Conservation (phyloP, 2,113 vertebrate genomes). For the Oreochromis niloticus region DNA sequence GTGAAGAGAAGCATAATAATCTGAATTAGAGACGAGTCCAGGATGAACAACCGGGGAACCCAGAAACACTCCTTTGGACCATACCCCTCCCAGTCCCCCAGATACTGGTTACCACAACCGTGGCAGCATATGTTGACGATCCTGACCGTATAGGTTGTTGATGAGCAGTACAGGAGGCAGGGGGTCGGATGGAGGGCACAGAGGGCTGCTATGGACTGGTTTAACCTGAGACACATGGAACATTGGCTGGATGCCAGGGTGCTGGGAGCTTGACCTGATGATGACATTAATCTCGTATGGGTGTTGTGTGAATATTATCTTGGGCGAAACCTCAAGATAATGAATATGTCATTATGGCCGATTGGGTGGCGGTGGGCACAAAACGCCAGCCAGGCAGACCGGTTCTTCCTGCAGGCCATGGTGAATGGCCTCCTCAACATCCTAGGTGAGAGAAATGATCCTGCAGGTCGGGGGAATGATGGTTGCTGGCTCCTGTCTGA, state of each 20-base stretch:
- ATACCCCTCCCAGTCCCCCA: neutral
- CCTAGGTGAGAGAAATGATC: neutral
- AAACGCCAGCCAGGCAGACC: neutral
- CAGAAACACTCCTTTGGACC: neutral
- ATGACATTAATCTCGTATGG: neutral
- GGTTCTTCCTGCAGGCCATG: neutral
- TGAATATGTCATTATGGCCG: neutral
- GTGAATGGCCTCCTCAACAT: neutral
- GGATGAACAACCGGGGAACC: neutral
- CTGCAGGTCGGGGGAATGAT: neutral
- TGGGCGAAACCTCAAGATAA: fast-evolving
- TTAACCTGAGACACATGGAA: neutral
- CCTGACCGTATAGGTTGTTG: neutral
- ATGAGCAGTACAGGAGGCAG: neutral
- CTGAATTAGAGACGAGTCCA: neutral
- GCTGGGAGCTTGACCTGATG: neutral
- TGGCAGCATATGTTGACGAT: neutral
- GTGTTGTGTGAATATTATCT: neutral
- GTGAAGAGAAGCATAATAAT: neutral
- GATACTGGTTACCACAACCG: neutral
- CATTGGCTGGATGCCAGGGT: neutral
- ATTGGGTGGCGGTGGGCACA: neutral
- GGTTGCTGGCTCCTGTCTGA: neutral
- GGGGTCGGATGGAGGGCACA: neutral
- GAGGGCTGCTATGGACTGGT: neutral